Evolutionary conservation across 2,888 invertebrate genomes (phyloP).

Genomic region (Xylophagus ater): DNA sequence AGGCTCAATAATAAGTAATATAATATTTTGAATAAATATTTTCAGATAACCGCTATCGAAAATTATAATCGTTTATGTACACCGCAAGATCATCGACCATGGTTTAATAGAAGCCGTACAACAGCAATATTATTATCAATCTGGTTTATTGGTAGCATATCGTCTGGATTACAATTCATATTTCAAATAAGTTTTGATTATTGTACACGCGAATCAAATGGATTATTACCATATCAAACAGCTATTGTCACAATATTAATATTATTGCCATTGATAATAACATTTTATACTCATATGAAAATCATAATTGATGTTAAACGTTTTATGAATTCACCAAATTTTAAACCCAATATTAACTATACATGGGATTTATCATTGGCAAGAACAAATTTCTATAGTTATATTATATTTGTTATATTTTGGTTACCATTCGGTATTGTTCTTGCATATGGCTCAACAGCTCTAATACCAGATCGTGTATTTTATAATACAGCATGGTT

Average conservation of each 20-base stretch:
- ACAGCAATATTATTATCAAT: slow-evolving; percentile 44
- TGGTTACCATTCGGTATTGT: slow-evolving; percentile 60
- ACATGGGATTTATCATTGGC: slow-evolving; percentile 51
- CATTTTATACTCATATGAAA: slow-evolving; percentile 44
- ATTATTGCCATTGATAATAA: slow-evolving; percentile 46
- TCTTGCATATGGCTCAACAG: slow-evolving; percentile 44
- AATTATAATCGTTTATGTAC: slow-evolving; percentile 54
- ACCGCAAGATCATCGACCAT: slow-evolving; percentile 35
- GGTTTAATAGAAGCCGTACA: slow-evolving; percentile 34
- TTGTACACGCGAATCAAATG: slow-evolving; percentile 46
- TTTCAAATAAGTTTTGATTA: slow-evolving; percentile 55
- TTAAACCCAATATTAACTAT: slow-evolving; percentile 51
- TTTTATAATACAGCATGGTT: slow-evolving; percentile 60
- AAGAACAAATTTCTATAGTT: slow-evolving; percentile 54
- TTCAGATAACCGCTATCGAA: slow-evolving; percentile 49
- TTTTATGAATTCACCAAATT: slow-evolving; percentile 45
- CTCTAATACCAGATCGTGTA: slow-evolving; percentile 41
- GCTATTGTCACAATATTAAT: slow-evolving; percentile 48
- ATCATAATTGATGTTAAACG: slow-evolving; percentile 43
- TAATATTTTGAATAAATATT: slow-evolving; percentile 5
- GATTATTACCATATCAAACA: slow-evolving; percentile 47
- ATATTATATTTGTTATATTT: slow-evolving; percentile 47
- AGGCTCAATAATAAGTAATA: slow-evolving; percentile 1
- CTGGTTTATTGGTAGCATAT: slow-evolving; percentile 46
- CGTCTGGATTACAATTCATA: slow-evolving; percentile 51